Evolutionary conservation across 2,113 vertebrate genomes (phyloP).

Genomic region (Pedetes capensis): DNA sequence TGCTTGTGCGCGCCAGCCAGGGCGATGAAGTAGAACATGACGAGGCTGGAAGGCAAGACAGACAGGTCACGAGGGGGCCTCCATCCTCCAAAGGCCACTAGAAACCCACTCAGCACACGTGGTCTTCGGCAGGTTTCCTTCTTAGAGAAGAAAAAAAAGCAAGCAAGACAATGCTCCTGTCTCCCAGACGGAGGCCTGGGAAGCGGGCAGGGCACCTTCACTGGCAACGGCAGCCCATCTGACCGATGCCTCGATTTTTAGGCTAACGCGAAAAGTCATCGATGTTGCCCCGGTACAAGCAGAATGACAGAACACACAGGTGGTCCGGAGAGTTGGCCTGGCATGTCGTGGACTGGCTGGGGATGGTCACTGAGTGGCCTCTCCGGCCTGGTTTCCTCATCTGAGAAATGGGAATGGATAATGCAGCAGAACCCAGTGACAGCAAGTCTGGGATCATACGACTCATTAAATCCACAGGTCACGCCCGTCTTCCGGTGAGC

Average conservation of each 20-base stretch:
- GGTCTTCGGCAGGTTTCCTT: neutral
- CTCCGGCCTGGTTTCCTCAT: neutral
- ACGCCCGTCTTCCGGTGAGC: neutral
- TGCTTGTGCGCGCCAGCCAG: slow-evolving; percentile 93
- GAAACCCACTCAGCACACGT: neutral
- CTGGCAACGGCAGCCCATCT: neutral
- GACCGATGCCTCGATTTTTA: neutral
- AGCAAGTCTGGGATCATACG: neutral
- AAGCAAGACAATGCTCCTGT: neutral
- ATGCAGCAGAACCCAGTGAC: neutral
- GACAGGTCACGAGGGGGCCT: neutral
- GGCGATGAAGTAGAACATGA: slow-evolving; percentile 95
- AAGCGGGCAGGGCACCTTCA: neutral
- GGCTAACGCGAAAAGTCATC: neutral
- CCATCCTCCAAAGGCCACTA: neutral
- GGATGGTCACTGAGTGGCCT: neutral
- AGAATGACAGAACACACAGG: neutral
- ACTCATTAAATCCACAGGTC: neutral
- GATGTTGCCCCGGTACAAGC: too few species aligned
- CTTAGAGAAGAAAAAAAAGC: neutral
- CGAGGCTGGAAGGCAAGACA: slow-evolving; percentile 84
- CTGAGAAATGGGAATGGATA: neutral
- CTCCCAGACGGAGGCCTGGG: neutral
- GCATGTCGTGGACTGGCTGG: neutral
- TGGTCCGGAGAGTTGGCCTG: neutral